These are phyloP conservation scores for Masticophis lateralis DNA, from an alignment of 2,797 vertebrate genomes.

Conservation along the genomic window DNA sequence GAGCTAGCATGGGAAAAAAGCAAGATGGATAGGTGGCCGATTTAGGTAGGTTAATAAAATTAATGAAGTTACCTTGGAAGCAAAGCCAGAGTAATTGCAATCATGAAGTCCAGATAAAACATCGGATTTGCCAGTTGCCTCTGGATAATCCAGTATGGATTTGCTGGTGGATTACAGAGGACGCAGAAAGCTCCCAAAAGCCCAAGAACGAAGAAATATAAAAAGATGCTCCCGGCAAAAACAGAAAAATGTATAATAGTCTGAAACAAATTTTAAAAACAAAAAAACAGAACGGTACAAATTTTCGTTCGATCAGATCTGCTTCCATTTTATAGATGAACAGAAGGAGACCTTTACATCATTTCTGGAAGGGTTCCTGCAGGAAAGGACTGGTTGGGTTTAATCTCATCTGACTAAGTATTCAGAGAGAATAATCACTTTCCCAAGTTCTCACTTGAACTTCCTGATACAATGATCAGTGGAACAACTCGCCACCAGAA, in stretches of 20 bases:
- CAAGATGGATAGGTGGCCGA: background rate
- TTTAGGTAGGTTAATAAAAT: background rate
- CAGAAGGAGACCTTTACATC: too few species aligned
- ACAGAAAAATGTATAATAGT: slow-evolving; percentile 83
- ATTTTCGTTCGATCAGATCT: background rate
- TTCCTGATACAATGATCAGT: too few species aligned
- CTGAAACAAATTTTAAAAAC: slow-evolving; percentile 67
- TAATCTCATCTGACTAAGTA: too few species aligned
- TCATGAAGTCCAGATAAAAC: slow-evolving; percentile 83
- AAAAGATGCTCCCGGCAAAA: slow-evolving; percentile 71
- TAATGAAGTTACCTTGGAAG: slow-evolving; percentile 82
- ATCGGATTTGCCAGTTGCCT: slow-evolving; percentile 76
- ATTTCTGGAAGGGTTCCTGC: background rate
- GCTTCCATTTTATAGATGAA: background rate
- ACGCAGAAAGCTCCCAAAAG: slow-evolving; percentile 77
- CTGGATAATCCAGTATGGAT: slow-evolving; percentile 82
- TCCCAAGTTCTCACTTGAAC: too few species aligned
- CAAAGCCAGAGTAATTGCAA: slow-evolving; percentile 81
- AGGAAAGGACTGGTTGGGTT: background rate
- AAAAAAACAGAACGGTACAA: background rate
- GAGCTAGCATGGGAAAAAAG: background rate
- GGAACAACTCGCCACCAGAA: too few species aligned
- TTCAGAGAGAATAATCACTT: too few species aligned
- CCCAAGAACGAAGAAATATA: slow-evolving; percentile 82
- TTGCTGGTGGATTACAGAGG: slow-evolving; percentile 81